Evolutionary conservation across 2,888 invertebrate species (phyloP), one percentile per base, ranked within the genome.

Genomic region (Neoscelio sp.): DNA sequence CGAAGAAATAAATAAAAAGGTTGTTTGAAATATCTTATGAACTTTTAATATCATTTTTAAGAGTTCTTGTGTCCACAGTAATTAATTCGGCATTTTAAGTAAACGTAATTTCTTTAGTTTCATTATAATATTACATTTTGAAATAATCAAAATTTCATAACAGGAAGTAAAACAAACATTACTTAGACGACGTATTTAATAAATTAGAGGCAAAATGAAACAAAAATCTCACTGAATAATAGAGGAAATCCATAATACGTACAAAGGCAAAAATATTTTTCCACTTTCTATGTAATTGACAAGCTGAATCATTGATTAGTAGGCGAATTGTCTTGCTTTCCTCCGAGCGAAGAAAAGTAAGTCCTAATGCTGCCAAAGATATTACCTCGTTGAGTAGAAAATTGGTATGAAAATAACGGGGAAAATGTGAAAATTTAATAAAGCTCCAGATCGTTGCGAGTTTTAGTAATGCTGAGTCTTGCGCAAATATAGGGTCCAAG

Each of bases 231-330:
- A n/a, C 17, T 38, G 38, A 56, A 58, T 68, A 56, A 68, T 56
- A 28, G 18, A 68, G 10, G 30, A 48, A 62, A 42, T 30, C 12
- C 13, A 15, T 28, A 46, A 20, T n/a, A 52, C 26, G 20, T 30
- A 40, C 10, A 54, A 65, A 40, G 18, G 62, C 20, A 50, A 79
- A 80, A 80, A 79, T 81, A 84, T 88, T 88, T 88, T 88, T 87
- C 86, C 85, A 85, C 84, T 85, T 85, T 86, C 85, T 85, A 78
- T 81, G 86, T 89, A 89, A 89, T 88, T 89, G 88, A 84, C 83
- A 82, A 84, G 86, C 83, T 88, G 89, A 89, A 89, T 89, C 88
- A 89, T 88, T 88, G 88, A 89, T 89, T 87, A 87, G 85, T 81
- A 83, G 79, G 82, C 82, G 83, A 83, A 83, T 81, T 83, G 85